Evolutionary conservation across 1,140 invertebrate genomes (phyloP).

Genomic region (Pogonus chalceus): DNA sequence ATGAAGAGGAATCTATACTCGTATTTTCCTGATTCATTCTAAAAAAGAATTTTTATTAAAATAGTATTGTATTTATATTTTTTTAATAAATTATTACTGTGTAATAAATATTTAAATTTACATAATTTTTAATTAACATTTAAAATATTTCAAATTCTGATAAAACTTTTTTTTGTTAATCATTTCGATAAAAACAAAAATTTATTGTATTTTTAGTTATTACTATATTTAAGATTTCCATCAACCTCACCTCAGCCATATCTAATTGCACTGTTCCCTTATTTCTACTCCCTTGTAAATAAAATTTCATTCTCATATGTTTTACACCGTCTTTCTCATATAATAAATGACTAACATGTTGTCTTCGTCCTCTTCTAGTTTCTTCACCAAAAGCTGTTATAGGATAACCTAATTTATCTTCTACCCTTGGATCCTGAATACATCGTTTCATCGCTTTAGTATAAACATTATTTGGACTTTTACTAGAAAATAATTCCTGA

Average conservation of each 20-base stretch:
- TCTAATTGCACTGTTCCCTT: slow-evolving; percentile 78
- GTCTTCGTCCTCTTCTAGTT: slow-evolving; percentile 61
- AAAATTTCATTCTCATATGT: slow-evolving; percentile 81
- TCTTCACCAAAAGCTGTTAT: slow-evolving; percentile 83
- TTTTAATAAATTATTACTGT: slow-evolving; percentile 5
- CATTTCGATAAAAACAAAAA: too few species aligned
- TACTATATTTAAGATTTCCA: slow-evolving; percentile 8
- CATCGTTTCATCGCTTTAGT: slow-evolving; percentile 65
- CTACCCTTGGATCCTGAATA: slow-evolving; percentile 51
- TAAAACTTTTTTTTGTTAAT: too few species aligned
- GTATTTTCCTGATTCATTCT: slow-evolving; percentile 66
- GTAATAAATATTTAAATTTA: slow-evolving; percentile 13
- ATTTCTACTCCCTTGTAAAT: slow-evolving; percentile 69
- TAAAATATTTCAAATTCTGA: too few species aligned
- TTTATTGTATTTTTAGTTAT: too few species aligned
- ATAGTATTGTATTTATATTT: neutral
- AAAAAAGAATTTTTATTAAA: slow-evolving; percentile 33
- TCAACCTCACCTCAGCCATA: slow-evolving; percentile 61
- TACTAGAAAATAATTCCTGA: slow-evolving; percentile 74
- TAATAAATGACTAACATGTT: slow-evolving; percentile 57
- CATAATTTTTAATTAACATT: neutral
- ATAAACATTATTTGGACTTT: slow-evolving; percentile 78
- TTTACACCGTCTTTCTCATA: slow-evolving; percentile 65
- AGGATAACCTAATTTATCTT: slow-evolving; percentile 70
- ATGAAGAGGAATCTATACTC: slow-evolving; percentile 76